Evolutionary conservation across 92 coral and sea anemone species (phyloP).

Genomic region (Ricordea florida): DNA sequence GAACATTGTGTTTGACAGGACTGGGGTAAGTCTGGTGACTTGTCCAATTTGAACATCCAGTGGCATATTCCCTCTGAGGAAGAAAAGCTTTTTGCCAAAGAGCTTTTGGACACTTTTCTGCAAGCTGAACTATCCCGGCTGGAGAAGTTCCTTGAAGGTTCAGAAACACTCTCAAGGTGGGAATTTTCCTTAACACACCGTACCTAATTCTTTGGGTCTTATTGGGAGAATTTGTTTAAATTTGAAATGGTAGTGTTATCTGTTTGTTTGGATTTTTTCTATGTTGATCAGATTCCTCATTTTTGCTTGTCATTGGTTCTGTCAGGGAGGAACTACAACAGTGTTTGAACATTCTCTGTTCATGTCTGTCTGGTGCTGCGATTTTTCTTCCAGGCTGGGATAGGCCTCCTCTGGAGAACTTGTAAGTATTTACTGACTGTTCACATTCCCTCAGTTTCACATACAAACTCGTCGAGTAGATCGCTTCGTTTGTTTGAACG

Average conservation of each 20-base stretch:
- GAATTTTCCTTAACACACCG: not conserved
- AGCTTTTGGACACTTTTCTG: constrained; percentile 80
- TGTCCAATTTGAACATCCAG: constrained; percentile 69
- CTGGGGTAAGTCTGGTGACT: constrained; percentile 94
- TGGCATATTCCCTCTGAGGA: constrained; percentile 94
- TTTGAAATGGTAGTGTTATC: no score
- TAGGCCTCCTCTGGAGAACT: constrained; percentile 80
- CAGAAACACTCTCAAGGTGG: constrained; percentile 79
- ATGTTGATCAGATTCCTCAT: not conserved
- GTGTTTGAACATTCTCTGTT: constrained; percentile 74
- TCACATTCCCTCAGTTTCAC: no score
- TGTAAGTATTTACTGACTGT: constrained; percentile 70
- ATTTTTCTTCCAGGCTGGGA: constrained; percentile 81
- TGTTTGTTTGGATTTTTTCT: not conserved
- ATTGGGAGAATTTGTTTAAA: no score
- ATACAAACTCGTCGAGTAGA: no score
- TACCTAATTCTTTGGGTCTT: not conserved
- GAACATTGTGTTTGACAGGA: no score
- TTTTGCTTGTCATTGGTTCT: not conserved
- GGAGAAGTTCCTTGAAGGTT: constrained; percentile 72
- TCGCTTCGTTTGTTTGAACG: no score
- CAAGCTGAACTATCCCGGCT: constrained; percentile 83
- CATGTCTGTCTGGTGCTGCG: constrained; percentile 82
- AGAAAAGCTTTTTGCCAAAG: constrained; percentile 83
- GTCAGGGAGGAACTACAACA: constrained; percentile 89